Evolutionary conservation across 2,113 vertebrate species (phyloP), one percentile per base, ranked within the genome.

Genomic region (Phrynosoma blainvillii): DNA sequence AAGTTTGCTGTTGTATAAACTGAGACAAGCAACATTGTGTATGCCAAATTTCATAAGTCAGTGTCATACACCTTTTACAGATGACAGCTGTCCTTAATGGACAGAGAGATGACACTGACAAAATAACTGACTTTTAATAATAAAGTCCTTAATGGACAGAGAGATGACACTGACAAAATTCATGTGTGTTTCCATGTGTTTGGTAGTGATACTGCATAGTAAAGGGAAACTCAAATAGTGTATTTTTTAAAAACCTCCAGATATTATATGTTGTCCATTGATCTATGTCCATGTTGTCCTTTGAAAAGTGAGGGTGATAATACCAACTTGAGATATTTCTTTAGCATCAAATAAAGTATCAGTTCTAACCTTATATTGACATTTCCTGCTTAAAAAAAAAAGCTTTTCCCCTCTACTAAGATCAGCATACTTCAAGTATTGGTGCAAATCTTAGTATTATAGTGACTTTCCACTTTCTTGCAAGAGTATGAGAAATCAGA

Each of bases 1-100:
- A 76, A 70, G 42, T 9, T 88, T 1, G 79, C 4, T 12, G 11
- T 66, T 88, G 91, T 81, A 88, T 75, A 85, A 92, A 82, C 11
- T 8, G 16, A 25, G 42, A 84, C 10, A 89, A 9, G 62, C 47
- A 47, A 47, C 47, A 47, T 47, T 47, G 47, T 47, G 47, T 7
- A 47, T 47, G 47, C 23, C 77, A 70, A n/a, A 79, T 0, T 0
- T 84, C 77, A 11, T 14, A 54, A 27, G 0, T 68, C 83, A 80
- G 14, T 79, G 13, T 70, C 47, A 71, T 66, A 1, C 65, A 23
- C 91, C 20, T 7, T 73, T 59, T 54, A 20, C 23, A 66, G 47
- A 65, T 62, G 40, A 20, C 21, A 66, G 47, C 65, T 62, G 40
- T 36, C 32, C 32, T 85, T 40, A 25, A 27, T 62, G 25, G 73